Base-by-base conservation (phyloP, 2,113 vertebrate species). In the Phycodurus eques region DNA sequence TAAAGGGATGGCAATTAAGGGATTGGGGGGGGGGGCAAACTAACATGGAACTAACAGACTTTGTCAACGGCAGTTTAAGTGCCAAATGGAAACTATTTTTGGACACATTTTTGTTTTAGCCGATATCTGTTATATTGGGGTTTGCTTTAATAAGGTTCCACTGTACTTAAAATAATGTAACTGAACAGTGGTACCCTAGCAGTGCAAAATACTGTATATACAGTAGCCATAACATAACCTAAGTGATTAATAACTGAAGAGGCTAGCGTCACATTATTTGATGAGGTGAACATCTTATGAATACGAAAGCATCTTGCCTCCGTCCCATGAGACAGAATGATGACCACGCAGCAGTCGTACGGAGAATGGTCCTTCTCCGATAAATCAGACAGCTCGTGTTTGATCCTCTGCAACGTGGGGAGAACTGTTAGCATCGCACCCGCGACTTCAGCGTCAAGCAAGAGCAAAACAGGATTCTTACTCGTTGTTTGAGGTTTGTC, bases 321-420 rank as follows among this genome's bases (percentile, higher is more conserved):
- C 33, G 94, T 94, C 22, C 98, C 97, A 0, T 99, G 98, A 39
- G 98, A 99, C 5, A 99, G 93, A 67, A 99, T 93, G 74, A 96
- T 83, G n/a, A 98, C 95, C 0, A 95, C 75, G 6, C 96, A 98
- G 90, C 97, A 99, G 91, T 96, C 95, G 78, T 89, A 89, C 0
- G 82, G 20, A 0, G 87, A 75, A 80, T 99, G 98, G 83, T 99
- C 94, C 65, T 1, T 81, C 75, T 2, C 92, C 0, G 93, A 92
- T 85, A 99, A 85, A 22, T 71, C 44, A 46, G 46, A 81, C 83
- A 99, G 83, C 27, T 92, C 93, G 1, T 39, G 43, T 42, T 73
- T 79, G 79, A 99, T 96, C 60, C 92, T 82, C 98, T 99, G 68
- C 0, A 27, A 67, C n/a, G 7, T 19, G 33, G 59, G 81, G 75